Percentiles rank a stretch among this genome's conserved stretches.
These are phyloP conservation scores for Eucidaris tribuloides DNA, from an alignment of 35 echinoderm and acorn worm genomes.

Conservation along the genomic window DNA sequence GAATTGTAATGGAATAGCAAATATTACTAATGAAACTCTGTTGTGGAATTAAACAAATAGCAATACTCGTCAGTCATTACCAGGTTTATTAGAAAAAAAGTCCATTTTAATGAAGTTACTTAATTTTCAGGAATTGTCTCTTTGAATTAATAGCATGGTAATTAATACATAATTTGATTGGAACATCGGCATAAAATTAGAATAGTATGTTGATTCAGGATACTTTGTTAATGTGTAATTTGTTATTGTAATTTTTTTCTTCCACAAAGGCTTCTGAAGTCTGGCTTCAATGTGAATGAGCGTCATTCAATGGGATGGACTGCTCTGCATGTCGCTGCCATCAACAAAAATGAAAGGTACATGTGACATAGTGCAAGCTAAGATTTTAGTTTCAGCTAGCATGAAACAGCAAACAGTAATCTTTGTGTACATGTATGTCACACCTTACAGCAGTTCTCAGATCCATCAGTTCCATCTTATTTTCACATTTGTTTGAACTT, in stretches of 20 bases:
- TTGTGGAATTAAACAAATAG: too few species aligned
- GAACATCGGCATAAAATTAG: background rate
- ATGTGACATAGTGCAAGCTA: too few species aligned
- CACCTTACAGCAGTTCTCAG: too few species aligned
- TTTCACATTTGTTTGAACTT: too few species aligned
- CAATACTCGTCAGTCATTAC: background rate
- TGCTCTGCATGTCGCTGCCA: constrained; percentile 78
- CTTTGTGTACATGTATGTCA: too few species aligned
- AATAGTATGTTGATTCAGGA: background rate
- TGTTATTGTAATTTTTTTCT: background rate
- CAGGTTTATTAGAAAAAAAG: background rate
- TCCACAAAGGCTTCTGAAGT: constrained; percentile 49
- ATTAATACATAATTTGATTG: background rate
- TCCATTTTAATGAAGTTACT: background rate
- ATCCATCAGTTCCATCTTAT: too few species aligned
- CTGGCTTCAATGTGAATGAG: constrained; percentile 84
- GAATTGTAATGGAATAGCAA: too few species aligned
- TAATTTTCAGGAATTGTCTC: background rate
- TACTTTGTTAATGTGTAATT: background rate
- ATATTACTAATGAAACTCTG: too few species aligned
- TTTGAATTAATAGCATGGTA: background rate
- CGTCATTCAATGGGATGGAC: constrained; percentile 93
- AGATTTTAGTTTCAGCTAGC: too few species aligned
- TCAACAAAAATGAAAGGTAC: constrained; percentile 93
- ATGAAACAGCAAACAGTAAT: too few species aligned